Evolutionary conservation across 2,113 vertebrate species (phyloP).

Genomic region (Globicephala melas): DNA sequence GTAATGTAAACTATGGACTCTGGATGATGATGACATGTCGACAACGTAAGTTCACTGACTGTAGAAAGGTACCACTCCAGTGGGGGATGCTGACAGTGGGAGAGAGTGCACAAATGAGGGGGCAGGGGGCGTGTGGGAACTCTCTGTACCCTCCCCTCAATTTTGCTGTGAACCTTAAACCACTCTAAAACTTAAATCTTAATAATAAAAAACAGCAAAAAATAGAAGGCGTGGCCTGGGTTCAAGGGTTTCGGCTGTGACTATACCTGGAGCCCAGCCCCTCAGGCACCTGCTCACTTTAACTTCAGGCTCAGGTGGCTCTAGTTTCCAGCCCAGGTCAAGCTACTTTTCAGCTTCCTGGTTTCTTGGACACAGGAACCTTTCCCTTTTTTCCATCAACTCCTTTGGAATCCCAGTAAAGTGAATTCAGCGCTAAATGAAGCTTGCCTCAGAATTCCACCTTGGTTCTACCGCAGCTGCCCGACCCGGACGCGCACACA

Average conservation of each 20-base stretch:
- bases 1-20: neutral
- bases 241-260: neutral
- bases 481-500: neutral
- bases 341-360: neutral
- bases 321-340: neutral
- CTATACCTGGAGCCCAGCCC: no score
- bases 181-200: neutral
- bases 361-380: neutral
- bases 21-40: neutral
- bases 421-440: neutral
- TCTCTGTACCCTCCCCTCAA: neutral
- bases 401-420: neutral
- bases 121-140: neutral
- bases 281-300: neutral
- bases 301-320: neutral
- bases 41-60: accelerated
- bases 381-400: neutral
- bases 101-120: neutral
- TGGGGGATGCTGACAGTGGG: neutral
- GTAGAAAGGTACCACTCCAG: neutral
- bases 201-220: neutral
- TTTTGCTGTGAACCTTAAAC: neutral
- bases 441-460: neutral
- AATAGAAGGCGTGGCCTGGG: neutral
- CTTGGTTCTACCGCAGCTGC: neutral